Evolutionary conservation across 2,888 invertebrate genomes (phyloP).

Genomic region (Phalangium opilio): DNA sequence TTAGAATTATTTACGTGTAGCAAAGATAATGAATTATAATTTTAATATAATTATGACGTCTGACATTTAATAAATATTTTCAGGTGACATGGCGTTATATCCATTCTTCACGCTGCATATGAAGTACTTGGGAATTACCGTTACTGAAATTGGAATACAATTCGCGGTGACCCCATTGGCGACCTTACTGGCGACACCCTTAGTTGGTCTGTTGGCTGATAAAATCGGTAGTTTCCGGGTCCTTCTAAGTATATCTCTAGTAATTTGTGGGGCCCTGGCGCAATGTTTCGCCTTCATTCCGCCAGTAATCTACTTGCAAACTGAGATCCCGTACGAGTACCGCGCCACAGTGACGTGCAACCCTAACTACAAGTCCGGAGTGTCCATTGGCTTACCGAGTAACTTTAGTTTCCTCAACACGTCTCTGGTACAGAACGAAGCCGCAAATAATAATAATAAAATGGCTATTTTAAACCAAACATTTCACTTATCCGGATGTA

Average conservation of each 20-base stretch:
- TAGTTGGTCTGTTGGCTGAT: constrained; percentile 59
- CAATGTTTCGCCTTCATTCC: constrained; percentile 1
- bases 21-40: neutral
- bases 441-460: no score
- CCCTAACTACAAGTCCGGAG: no score
- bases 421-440: no score
- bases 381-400: no score
- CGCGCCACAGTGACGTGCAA: no score
- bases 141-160: constrained; percentile 65
- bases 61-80: constrained; percentile 24
- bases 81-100: constrained; percentile 57
- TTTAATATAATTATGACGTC: neutral
- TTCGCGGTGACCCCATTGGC: constrained; percentile 58
- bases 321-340: no score
- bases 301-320: neutral
- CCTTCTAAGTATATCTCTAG: constrained; percentile 7
- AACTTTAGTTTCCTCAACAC: no score
- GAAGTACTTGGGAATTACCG: constrained; percentile 58
- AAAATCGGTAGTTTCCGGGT: constrained; percentile 67
- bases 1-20: neutral
- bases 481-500: no score
- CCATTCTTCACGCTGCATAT: constrained; percentile 66
- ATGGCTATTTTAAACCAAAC: no score
- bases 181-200: constrained; percentile 58
- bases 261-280: constrained; percentile 1